A percentile compares a stretch with the other conserved stretches of the same genome.
These are phyloP conservation scores for Heliothis peltigera DNA, from an alignment of 2,888 invertebrate species.

Conservation along the genomic window DNA sequence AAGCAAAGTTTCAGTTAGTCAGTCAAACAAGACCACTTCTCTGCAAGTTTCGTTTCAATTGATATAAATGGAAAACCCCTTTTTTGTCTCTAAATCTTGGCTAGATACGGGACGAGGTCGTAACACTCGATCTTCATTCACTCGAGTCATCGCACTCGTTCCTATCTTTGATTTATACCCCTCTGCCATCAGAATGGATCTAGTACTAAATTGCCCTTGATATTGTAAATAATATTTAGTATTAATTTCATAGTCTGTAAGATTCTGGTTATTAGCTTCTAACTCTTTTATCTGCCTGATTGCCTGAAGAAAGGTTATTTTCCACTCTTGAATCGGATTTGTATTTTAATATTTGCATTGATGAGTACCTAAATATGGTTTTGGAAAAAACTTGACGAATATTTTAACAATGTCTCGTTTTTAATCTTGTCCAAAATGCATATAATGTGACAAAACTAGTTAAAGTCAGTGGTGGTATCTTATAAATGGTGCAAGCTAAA, in stretches of 20 bases:
- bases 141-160: slow-evolving; percentile 65
- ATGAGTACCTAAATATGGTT: too few relatives aligned
- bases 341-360: too few relatives aligned
- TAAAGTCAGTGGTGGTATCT: slow-evolving; percentile 24
- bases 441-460: slow-evolving; percentile 4
- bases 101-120: slow-evolving; percentile 50
- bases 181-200: slow-evolving; percentile 43
- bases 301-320: too few relatives aligned
- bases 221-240: too few relatives aligned
- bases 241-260: too few relatives aligned
- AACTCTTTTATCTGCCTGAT: slow-evolving; percentile 1
- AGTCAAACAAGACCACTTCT: slow-evolving; percentile 24
- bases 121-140: slow-evolving; percentile 66
- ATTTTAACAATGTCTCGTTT: neutral
- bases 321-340: too few relatives aligned
- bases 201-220: slow-evolving; percentile 20
- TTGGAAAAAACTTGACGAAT: neutral
- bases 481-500: slow-evolving; percentile 37
- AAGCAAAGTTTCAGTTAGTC: slow-evolving; percentile 23
- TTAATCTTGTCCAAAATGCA: neutral
- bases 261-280: slow-evolving; percentile 10
- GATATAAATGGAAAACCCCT: slow-evolving; percentile 58
- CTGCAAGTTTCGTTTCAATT: slow-evolving; percentile 43
- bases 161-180: slow-evolving; percentile 73
- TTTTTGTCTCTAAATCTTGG: slow-evolving; percentile 53